Conservation (phyloP, 2,113 vertebrate genomes). For the Prinia subflava region DNA sequence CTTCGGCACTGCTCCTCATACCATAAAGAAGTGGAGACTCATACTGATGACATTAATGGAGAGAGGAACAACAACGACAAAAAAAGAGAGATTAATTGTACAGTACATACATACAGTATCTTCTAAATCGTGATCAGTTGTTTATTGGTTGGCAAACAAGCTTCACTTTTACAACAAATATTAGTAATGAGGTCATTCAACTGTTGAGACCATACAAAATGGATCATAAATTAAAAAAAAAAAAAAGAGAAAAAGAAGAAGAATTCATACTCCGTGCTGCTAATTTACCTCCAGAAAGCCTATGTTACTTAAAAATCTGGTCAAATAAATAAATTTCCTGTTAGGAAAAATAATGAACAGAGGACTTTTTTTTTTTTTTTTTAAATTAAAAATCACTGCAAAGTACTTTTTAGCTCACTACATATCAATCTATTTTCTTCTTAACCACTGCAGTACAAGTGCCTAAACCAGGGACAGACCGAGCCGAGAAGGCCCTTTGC, state of each 20-base stretch:
- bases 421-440: constrained; percentile 21
- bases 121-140: constrained; percentile 87
- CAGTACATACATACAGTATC: constrained; percentile 75
- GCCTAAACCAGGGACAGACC: constrained; percentile 66
- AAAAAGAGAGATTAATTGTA: constrained; percentile 59
- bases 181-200: constrained; percentile 93
- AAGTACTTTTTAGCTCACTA: constrained; percentile 65
- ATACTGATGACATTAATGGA: constrained; percentile 23
- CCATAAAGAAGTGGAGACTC: constrained; percentile 9
- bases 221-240: constrained; percentile 91
- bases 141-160: constrained; percentile 98
- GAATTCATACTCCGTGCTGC: constrained; percentile 79
- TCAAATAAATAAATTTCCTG: constrained; percentile 86
- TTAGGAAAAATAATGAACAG: constrained; percentile 73
- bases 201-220: constrained; percentile 88
- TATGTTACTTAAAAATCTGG: constrained; percentile 75
- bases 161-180: constrained; percentile 98
- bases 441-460: constrained; percentile 75
- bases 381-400: constrained; percentile 70
- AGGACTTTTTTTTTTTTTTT: constrained; percentile 53
- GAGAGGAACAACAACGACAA: constrained; percentile 38
- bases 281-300: constrained; percentile 80
- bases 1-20: constrained; percentile 46
- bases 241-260: constrained; percentile 76
- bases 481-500: constrained; percentile 38